Evolutionary conservation across 2,113 vertebrate species (phyloP).

Genomic region (Arvicanthis niloticus): DNA sequence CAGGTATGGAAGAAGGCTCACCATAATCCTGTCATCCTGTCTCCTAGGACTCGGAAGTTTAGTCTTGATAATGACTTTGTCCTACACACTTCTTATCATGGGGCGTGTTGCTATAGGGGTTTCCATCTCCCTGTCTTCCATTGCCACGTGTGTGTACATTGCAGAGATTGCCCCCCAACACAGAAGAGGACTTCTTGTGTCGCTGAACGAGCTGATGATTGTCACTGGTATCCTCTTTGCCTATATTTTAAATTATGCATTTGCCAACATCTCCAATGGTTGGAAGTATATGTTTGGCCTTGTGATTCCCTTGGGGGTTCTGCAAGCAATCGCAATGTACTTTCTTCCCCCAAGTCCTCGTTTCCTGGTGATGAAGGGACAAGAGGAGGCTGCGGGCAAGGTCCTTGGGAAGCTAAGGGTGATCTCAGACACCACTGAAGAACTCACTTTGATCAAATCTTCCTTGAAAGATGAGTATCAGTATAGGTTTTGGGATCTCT

Average conservation of each 20-base stretch:
- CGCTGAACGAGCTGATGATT: constrained; percentile 96
- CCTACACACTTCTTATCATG: constrained; percentile 88
- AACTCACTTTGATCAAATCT: constrained; percentile 92
- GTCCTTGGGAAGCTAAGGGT: constrained; percentile 91
- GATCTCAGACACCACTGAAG: constrained; percentile 86
- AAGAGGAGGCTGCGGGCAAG: constrained; percentile 89
- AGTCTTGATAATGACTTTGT: constrained; percentile 87
- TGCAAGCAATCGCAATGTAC: constrained; percentile 92
- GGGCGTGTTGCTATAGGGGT: constrained; percentile 94
- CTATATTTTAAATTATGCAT: constrained; percentile 94
- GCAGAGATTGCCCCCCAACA: constrained; percentile 95
- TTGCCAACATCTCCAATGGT: constrained; percentile 89
- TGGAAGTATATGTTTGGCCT: constrained; percentile 96
- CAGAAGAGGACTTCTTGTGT: constrained; percentile 94
- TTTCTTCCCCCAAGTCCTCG: constrained; percentile 96
- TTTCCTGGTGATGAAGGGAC: constrained; percentile 92
- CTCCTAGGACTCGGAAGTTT: constrained; percentile 91
- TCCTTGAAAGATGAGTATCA: constrained; percentile 94
- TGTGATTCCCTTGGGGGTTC: constrained; percentile 91
- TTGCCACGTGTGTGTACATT: constrained; percentile 95
- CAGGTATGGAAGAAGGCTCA: constrained; percentile 92
- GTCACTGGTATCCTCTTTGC: constrained; percentile 94
- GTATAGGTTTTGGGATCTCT: constrained; percentile 92
- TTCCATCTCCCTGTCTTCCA: constrained; percentile 94
- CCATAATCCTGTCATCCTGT: constrained; percentile 92